Evolutionary conservation across 64 coral and sea anemone species (phyloP).

Genomic region (Cladopsammia gracilis): DNA sequence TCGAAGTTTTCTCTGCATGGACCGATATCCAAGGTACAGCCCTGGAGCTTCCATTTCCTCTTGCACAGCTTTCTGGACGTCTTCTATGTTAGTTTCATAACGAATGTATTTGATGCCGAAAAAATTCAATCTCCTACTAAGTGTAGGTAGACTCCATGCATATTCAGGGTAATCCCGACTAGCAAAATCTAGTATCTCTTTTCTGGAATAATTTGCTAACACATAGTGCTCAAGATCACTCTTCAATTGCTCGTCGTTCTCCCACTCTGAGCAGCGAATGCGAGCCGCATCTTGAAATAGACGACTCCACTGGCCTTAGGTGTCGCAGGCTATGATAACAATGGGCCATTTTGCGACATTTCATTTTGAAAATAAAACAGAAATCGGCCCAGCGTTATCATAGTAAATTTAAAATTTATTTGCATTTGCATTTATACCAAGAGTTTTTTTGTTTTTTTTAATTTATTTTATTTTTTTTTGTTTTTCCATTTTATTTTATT

Average conservation of each 20-base stretch:
- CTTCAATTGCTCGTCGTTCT: conserved; percentile 26
- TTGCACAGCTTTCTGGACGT: conserved; percentile 25
- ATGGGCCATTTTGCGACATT: conserved; percentile 12
- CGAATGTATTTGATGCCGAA: conserved; percentile 58
- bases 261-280: conserved; percentile 29
- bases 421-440: background rate
- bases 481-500: background rate
- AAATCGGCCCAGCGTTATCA: conserved; percentile 28
- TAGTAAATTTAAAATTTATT: conserved; percentile 19
- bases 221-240: conserved; percentile 42
- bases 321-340: conserved; percentile 29
- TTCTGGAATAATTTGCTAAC: background rate
- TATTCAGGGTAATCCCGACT: conserved; percentile 31
- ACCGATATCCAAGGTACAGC: conserved; percentile 53
- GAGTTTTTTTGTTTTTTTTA: background rate
- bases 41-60: conserved; percentile 59
- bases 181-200: conserved; percentile 9
- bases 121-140: conserved; percentile 47
- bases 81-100: conserved; percentile 32
- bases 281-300: conserved; percentile 4
- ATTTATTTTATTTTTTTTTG: background rate
- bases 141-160: conserved; percentile 57
- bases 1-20: conserved; percentile 39
- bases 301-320: conserved; percentile 7
- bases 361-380: conserved; percentile 6